Conservation (phyloP, 2,888 invertebrate genomes). For the Crioceris asparagi region DNA sequence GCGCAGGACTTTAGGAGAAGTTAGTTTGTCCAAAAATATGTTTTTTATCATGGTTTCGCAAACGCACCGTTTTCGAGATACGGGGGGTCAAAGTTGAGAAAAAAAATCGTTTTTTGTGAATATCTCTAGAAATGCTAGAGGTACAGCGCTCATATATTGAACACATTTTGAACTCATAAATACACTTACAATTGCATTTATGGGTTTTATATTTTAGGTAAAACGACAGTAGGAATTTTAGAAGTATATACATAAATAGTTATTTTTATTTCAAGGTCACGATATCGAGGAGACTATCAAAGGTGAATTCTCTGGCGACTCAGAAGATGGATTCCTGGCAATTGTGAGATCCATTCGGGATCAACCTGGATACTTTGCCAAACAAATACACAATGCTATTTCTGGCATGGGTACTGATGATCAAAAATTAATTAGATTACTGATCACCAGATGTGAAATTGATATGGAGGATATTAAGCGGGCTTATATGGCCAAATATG, state of each 20-base stretch:
- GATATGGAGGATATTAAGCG: slow-evolving; percentile 78
- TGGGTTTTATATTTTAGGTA: too few species aligned
- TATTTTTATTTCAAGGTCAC: slow-evolving; percentile 40
- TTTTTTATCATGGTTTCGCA: too few species aligned
- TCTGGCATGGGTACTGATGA: slow-evolving; percentile 67
- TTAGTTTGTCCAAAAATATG: too few species aligned
- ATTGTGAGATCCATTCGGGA: slow-evolving; percentile 72
- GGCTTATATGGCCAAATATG: slow-evolving; percentile 64
- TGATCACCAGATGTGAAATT: slow-evolving; percentile 74
- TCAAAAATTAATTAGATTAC: slow-evolving; percentile 61
- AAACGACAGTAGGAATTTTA: not conserved
- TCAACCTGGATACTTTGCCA: slow-evolving; percentile 70
- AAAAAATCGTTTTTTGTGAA: too few species aligned
- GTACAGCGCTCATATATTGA: too few species aligned
- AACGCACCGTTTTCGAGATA: too few species aligned
- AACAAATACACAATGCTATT: slow-evolving; percentile 63
- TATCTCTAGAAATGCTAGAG: too few species aligned
- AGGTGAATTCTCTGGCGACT: slow-evolving; percentile 75
- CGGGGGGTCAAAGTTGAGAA: too few species aligned
- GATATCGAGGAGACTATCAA: slow-evolving; percentile 69
- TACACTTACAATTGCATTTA: too few species aligned
- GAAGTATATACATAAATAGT: not conserved
- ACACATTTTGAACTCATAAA: too few species aligned
- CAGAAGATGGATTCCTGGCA: slow-evolving; percentile 67
- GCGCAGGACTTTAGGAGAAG: too few species aligned